phyloP scores from a whole-genome alignment of 2,888 invertebrate genomes.

The Aspidiotus destructor region DNA sequence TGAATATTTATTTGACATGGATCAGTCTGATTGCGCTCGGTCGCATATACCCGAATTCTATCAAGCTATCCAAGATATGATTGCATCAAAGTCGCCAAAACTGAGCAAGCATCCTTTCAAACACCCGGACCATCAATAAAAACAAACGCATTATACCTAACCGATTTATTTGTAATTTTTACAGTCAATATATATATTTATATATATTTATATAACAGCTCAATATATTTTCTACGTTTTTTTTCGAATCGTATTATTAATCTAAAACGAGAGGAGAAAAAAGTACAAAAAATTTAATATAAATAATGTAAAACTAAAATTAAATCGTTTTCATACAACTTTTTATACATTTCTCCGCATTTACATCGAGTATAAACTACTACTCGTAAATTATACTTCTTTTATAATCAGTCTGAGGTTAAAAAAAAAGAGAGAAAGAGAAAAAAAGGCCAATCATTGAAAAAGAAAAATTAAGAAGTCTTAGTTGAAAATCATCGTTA shows the following conservation, averaged over 20 bases:
- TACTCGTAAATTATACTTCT: constrained; percentile 27
- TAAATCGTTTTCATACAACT: constrained; percentile 28
- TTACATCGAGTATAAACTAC: constrained; percentile 28
- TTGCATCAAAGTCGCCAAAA: neutral
- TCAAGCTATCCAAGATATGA: constrained; percentile 10
- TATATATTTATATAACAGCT: constrained; percentile 30
- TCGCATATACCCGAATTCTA: constrained; percentile 29
- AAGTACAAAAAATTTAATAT: constrained; percentile 26
- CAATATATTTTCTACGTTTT: constrained; percentile 25
- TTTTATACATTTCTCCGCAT: constrained; percentile 31
- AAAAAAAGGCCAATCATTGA: constrained; percentile 6
- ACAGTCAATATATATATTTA: constrained; percentile 25
- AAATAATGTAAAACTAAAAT: constrained; percentile 24
- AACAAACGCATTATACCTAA: constrained; percentile 19
- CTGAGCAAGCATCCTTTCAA: constrained; percentile 32
- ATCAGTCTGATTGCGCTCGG: constrained; percentile 55
- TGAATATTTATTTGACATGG: constrained; percentile 72
- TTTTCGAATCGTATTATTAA: constrained; percentile 23
- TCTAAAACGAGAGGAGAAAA: constrained; percentile 23
- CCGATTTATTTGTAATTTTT: constrained; percentile 26
- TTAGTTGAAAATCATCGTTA: neutral
- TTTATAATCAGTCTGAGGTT: constrained; percentile 26
- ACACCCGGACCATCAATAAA: constrained; percentile 23
- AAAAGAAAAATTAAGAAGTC: constrained; percentile 4
- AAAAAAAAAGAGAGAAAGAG: constrained; percentile 8